Evolutionary conservation across 2,888 invertebrate species (phyloP), one percentile per base, ranked within the genome.

Genomic region (Branchipolynoe longqiensis): DNA sequence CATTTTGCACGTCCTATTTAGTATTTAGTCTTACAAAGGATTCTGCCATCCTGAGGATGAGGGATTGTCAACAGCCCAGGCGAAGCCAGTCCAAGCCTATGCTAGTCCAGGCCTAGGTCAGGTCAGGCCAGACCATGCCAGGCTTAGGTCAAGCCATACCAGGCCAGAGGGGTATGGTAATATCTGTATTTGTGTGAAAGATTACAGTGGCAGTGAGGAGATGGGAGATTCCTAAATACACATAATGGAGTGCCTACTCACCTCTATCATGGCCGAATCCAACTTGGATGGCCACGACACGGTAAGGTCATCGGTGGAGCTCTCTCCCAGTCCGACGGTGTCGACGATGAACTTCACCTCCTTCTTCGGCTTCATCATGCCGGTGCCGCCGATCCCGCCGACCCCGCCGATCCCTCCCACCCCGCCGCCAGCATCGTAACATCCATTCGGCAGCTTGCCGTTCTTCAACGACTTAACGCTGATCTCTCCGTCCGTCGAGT

Each of bases 291-390:
- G 82, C 82, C 82, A 82, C 33, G 82, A 58, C 8, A 82, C 56
- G 0, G 56, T 31, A 14, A 58, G 58, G 31, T 84, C 69, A n/a
- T 84, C 84, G 1, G 69, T 84, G 31, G 62, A 62, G 54, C 69
- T 69, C 48, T 84, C 84, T 6, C 84, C 84, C 36, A 64, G 40
- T 18, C 48, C 48, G 6, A 31, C 73, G 1, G 48, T 69, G 41
- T 84, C 84, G 48, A 84, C 62, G 18, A 84, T 62, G 64, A 84
- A 84, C 36, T 84, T 84, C 2, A 84, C 84, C 48, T 84, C 84
- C 69, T 84, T 84, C 33, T 84, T 84, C 4, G 84, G 84, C 28
- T 78, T 78, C 54, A 78, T 78, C 73, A 41, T 73, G n/a, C 28
- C 31, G n/a, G 62, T 31, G n/a, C 62, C 62, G n/a, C n/a, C n/a